phyloP scores from a whole-genome alignment of 2,888 invertebrate species.

The Epistrophe grossulariae region DNA sequence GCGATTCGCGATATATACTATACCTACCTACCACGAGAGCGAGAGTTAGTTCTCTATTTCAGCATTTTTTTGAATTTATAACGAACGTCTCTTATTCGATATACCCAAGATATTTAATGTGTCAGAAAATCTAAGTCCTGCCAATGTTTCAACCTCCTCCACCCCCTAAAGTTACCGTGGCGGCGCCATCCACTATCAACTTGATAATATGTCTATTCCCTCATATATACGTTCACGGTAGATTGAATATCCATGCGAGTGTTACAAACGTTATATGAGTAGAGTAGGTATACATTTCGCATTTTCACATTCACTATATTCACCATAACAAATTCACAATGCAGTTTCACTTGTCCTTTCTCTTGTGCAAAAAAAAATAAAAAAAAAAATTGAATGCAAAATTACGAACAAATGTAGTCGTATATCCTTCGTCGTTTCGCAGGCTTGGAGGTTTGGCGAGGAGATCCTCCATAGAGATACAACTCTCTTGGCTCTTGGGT shows the following conservation, averaged over 20 bases:
- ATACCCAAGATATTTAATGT: slow-evolving; percentile 23
- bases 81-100: slow-evolving; percentile 12
- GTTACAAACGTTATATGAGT: neutral
- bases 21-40: too few relatives aligned
- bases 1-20: slow-evolving; percentile 26
- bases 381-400: slow-evolving; percentile 47
- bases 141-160: neutral
- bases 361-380: neutral
- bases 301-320: slow-evolving; percentile 1
- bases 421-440: slow-evolving; percentile 18
- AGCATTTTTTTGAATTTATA: slow-evolving; percentile 22
- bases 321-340: neutral
- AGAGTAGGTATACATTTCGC: neutral
- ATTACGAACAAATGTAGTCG: slow-evolving; percentile 46
- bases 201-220: slow-evolving; percentile 37
- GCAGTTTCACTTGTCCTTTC: slow-evolving; percentile 15
- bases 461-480: slow-evolving; percentile 24
- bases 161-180: slow-evolving; percentile 6
- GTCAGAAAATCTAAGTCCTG: slow-evolving; percentile 32
- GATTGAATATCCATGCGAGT: slow-evolving; percentile 20
- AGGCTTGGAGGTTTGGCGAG: neutral
- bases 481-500: neutral
- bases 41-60: neutral
- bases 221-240: slow-evolving; percentile 9
- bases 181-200: slow-evolving; percentile 38